These are phyloP conservation scores for Kryptolebias ocellatus DNA, from an alignment of 2,797 vertebrate genomes.

Conservation along the genomic window DNA sequence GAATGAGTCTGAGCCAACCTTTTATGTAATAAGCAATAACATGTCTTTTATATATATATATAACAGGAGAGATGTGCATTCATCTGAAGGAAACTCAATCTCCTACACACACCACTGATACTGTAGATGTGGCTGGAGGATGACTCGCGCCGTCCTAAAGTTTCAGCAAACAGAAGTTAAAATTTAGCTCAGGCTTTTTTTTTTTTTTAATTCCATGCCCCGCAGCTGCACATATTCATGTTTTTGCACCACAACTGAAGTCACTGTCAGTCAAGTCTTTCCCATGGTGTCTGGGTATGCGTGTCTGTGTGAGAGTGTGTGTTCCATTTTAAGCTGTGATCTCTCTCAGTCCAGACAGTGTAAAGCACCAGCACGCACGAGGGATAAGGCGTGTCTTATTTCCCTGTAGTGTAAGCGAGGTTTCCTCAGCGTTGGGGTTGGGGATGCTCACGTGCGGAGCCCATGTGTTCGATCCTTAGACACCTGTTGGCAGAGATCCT, in stretches of 20 bases:
- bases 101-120: not conserved
- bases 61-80: not conserved
- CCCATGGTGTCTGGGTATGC: constrained; percentile 23
- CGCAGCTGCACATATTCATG: constrained; percentile 33
- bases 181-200: constrained; percentile 50
- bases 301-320: constrained; percentile 7
- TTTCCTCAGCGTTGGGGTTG: constrained; percentile 44
- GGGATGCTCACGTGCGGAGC: constrained; percentile 40
- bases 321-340: constrained; percentile 53
- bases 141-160: constrained; percentile 32
- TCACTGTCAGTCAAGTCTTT: constrained; percentile 52
- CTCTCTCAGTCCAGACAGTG: constrained; percentile 60
- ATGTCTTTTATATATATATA: not conserved
- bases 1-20: constrained; percentile 25
- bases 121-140: constrained; percentile 17
- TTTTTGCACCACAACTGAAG: constrained; percentile 53
- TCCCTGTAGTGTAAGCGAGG: constrained; percentile 52
- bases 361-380: constrained; percentile 53
- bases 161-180: constrained; percentile 31
- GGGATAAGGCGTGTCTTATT: constrained; percentile 53
- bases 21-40: constrained; percentile 35
- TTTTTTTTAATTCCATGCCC: constrained; percentile 1
- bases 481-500: constrained; percentile 68
- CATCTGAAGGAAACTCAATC: not conserved
- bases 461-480: constrained; percentile 57